phyloP scores from a whole-genome alignment of 2,888 invertebrate species.

The Notodonta dromedarius region DNA sequence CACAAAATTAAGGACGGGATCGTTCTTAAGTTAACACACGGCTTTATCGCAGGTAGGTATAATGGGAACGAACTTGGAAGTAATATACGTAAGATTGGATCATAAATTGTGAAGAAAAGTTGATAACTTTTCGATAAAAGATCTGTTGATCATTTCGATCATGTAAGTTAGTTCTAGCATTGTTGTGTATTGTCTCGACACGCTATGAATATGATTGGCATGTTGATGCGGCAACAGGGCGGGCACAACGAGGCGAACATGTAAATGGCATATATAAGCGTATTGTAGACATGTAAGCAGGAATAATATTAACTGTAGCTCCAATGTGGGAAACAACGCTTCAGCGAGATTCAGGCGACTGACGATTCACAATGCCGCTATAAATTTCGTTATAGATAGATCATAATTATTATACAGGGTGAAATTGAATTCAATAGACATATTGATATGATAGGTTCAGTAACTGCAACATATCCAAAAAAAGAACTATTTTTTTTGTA shows the following conservation, averaged over 20 bases:
- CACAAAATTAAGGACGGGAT: too few relatives aligned
- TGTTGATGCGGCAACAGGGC: background rate
- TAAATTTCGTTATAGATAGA: too few relatives aligned
- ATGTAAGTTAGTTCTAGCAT: background rate
- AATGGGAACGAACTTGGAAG: background rate
- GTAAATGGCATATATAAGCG: constrained; percentile 3
- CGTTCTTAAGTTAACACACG: background rate
- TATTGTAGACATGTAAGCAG: background rate
- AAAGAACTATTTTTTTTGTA: too few relatives aligned
- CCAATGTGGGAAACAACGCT: background rate
- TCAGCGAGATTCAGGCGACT: background rate
- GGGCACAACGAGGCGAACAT: background rate
- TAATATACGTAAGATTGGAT: background rate
- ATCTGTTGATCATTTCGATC: background rate
- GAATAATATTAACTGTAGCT: constrained; percentile 3
- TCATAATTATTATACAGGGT: too few relatives aligned
- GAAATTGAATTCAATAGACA: too few relatives aligned
- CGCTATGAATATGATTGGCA: constrained; percentile 1
- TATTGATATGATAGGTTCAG: too few relatives aligned
- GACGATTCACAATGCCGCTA: background rate
- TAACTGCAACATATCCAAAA: too few relatives aligned
- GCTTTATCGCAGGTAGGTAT: background rate
- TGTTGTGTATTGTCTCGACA: background rate
- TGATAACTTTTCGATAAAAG: background rate
- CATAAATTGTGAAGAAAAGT: background rate